Conservation (phyloP, 2,797 vertebrate genomes). For the Antrozous pallidus region DNA sequence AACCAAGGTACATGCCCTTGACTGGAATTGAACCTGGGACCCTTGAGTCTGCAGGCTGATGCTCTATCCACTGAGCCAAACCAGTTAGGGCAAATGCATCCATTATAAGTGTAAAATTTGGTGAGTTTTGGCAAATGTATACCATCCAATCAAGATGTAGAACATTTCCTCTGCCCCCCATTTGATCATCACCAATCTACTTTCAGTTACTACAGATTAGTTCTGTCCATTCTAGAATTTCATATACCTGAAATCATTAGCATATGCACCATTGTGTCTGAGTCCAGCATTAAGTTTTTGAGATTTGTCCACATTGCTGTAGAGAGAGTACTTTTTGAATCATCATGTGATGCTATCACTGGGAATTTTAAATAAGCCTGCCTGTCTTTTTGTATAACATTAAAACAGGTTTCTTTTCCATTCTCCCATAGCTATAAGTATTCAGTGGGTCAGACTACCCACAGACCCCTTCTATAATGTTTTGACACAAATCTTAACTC, state of each 20-base stretch:
- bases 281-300: neutral
- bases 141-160: neutral
- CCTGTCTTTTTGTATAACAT: neutral
- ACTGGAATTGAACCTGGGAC: too few species aligned
- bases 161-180: neutral
- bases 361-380: neutral
- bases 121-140: neutral
- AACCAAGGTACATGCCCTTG: too few species aligned
- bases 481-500: neutral
- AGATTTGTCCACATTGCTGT: neutral
- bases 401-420: neutral
- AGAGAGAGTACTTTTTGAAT: neutral
- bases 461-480: neutral
- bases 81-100: neutral
- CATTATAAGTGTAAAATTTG: neutral
- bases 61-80: too few species aligned
- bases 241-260: neutral
- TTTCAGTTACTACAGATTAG: neutral
- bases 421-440: neutral
- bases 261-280: too few species aligned
- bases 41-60: too few species aligned
- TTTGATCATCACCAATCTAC: neutral
- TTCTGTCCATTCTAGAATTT: constrained; percentile 8
- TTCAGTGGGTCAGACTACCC: neutral
- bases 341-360: neutral